These are phyloP conservation scores for Aulostomus chinensis DNA, from an alignment of 2,797 vertebrate genomes.

Conservation along the genomic window DNA sequence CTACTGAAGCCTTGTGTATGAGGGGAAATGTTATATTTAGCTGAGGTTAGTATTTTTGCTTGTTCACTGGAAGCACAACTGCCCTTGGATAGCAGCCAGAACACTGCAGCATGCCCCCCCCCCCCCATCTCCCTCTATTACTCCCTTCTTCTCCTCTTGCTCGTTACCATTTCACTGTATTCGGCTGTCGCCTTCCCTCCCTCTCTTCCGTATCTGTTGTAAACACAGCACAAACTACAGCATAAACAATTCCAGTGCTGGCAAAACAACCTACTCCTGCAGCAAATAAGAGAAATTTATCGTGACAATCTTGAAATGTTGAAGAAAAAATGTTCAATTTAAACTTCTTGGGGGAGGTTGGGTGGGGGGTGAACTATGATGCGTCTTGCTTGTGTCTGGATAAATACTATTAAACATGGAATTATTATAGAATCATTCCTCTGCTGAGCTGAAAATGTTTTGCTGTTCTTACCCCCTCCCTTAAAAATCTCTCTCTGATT, in stretches of 20 bases:
- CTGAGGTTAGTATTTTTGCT: constrained; percentile 77
- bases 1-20: constrained; percentile 33
- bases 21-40: constrained; percentile 78
- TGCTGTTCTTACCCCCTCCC: constrained; percentile 3
- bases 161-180: background rate
- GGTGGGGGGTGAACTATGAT: background rate
- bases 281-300: constrained; percentile 21
- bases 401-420: constrained; percentile 8
- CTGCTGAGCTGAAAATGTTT: constrained; percentile 11
- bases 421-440: constrained; percentile 2
- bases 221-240: constrained; percentile 7
- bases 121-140: constrained; percentile 15
- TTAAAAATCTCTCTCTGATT: constrained; percentile 29
- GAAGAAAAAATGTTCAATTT: background rate
- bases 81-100: constrained; percentile 74
- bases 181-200: background rate
- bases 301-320: constrained; percentile 19
- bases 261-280: constrained; percentile 22
- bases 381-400: constrained; percentile 1
- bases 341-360: background rate
- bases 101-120: constrained; percentile 56
- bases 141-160: constrained; percentile 9
- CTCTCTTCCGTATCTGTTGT: constrained; percentile 1
- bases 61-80: constrained; percentile 73
- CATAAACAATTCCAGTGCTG: constrained; percentile 28